Base-by-base conservation (phyloP, 2,113 vertebrate genomes). In the Athene cunicularia region DNA sequence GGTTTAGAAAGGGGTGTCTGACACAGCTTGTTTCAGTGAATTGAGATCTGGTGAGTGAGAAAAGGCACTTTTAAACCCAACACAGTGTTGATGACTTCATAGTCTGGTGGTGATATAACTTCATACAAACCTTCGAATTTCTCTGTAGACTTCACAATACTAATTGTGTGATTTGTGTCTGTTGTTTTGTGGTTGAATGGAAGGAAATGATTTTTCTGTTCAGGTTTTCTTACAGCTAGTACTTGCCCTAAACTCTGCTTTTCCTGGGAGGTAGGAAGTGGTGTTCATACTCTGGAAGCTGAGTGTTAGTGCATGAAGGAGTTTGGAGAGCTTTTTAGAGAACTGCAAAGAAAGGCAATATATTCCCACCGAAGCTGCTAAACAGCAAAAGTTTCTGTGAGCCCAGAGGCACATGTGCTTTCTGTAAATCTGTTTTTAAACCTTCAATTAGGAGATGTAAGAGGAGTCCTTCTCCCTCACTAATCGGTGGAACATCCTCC, bases 41-140 rank as follows among this genome's bases (percentile, higher is more conserved):
- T 23, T 72, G 49, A 39, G 63, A 52, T 62, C 8, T 33, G 27
- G 23, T 59, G 33, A 8, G 47, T 76, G 63, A 73, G 35, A 59
- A 64, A 37, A 89, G 12, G 24, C 35, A 17, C 39, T 73, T 80
- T 14, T 35, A 56, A 94, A 45, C 33, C 13, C 27, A 50, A 0
- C 0, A 0, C 0, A 0, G 3, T 60, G 28, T 14, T 63, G 74
- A 27, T 0, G 0, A 50, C 13, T 18, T 74, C 50, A 7, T 60
- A 12, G 22, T n/a, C 43, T 90, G 39, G 39, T 45, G 41, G 74
- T 83, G 62, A 50, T 41, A 26, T 0, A 3, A 16, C 49, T 91
- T 75, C 9, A 16, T 15, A n/a, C 35, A 63, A 76, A 86, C 63
- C 63, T 89, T 56, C 49, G 59, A 28, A 58, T 83, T 68, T 53